Evolutionary conservation across 1,140 invertebrate species (phyloP), one percentile per base, ranked within the genome.

Genomic region (Neelides sp.): DNA sequence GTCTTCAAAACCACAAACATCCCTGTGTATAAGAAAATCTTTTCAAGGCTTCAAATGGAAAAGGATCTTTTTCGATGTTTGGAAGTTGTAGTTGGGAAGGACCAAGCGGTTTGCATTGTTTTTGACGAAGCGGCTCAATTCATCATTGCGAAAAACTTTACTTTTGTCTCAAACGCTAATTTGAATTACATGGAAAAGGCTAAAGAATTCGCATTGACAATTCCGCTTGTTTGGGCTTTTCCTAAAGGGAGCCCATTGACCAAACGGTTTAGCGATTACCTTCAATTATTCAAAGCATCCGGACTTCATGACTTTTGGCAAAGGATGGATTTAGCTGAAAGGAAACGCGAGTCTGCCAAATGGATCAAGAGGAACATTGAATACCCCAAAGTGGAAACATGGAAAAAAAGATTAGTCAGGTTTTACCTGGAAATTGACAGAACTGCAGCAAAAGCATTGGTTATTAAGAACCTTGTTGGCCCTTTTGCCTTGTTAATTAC

Each of bases 211-310:
- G 48, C 20, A 27, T 19, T 49, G 7, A 8, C 41, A 1, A 39
- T 49, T 30, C 48, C 48, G 1, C 24, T 49, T 1, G 48, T 49
- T 7, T 49, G 12, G 20, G 48, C 48, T 28, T 49, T 49, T 23
- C 48, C 10, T 17, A 49, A 49, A 41, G 48, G 48, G 0, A 40
- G 36, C 1, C 35, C 26, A 22, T 19, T 49, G 13, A 49, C 48
- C 1, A 24, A 17, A 20, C 15, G 40, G 0, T 49, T 40, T 30
- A 49, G 28, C 8, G 36, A 40, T 13, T 22, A 27, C 8, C 28
- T 27, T 32, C 23, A 26, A 15, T 24, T 27, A 20, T 40, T 49
- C 15, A 39, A 40, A 23, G 26, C 36, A 20, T 26, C 48, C 4
- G 48, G 48, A 2, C 23, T 49, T 1, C 27, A 40, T 39, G 48